These are phyloP conservation scores for Pollenia amentaria DNA, from an alignment of 2,888 invertebrate species.

Conservation along the genomic window DNA sequence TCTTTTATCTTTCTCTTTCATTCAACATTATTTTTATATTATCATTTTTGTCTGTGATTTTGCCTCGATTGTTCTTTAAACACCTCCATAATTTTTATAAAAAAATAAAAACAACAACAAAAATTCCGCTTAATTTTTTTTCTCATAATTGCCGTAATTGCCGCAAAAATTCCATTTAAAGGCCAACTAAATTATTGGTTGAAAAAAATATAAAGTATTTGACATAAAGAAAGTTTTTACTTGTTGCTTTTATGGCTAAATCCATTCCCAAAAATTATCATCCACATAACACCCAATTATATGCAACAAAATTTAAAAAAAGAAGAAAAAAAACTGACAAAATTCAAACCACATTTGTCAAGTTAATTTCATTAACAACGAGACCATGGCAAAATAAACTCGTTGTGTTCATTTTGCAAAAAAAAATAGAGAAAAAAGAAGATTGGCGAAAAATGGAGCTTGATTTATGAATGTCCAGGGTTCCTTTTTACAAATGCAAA, in stretches of 20 bases:
- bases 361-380: slow-evolving; percentile 62
- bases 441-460: slow-evolving; percentile 52
- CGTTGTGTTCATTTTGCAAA: slow-evolving; percentile 32
- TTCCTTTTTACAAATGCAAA: slow-evolving; percentile 29
- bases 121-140: not conserved
- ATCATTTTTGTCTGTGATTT: no score
- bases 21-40: no score
- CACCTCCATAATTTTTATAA: no score
- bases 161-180: slow-evolving; percentile 43
- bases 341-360: slow-evolving; percentile 64
- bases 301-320: slow-evolving; percentile 1
- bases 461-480: slow-evolving; percentile 60
- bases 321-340: slow-evolving; percentile 34
- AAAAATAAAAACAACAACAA: not conserved
- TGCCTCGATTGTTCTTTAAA: no score
- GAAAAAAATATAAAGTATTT: slow-evolving; percentile 7
- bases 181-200: slow-evolving; percentile 13
- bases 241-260: slow-evolving; percentile 45
- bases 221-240: slow-evolving; percentile 9
- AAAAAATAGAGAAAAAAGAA: slow-evolving; percentile 21
- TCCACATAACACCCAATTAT: slow-evolving; percentile 14
- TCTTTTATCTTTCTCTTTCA: no score
- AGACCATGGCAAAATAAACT: slow-evolving; percentile 56
- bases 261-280: slow-evolving; percentile 1
- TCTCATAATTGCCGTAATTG: slow-evolving; percentile 36